Conservation (phyloP, 2,888 invertebrate genomes). For the Clostera curtula region DNA sequence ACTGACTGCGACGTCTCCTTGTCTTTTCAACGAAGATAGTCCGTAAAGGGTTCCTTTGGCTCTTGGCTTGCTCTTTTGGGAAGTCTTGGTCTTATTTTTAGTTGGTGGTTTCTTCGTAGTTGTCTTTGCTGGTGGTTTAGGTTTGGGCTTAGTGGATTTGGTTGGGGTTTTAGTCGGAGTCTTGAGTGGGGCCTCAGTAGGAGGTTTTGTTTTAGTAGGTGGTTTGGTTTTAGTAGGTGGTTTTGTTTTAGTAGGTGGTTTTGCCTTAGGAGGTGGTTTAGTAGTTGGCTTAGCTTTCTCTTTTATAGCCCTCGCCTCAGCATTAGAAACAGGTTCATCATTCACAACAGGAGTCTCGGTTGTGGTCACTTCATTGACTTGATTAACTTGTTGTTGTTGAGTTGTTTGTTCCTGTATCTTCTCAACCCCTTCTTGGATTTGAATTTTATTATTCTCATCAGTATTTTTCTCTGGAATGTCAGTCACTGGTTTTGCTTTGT, state of each 20-base stretch:
- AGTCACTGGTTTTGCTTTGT: slow-evolving; percentile 29
- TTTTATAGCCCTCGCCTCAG: slow-evolving; percentile 38
- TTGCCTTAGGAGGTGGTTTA: slow-evolving; percentile 41
- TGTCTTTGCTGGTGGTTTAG: slow-evolving; percentile 34
- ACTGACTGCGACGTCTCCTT: slow-evolving; percentile 87
- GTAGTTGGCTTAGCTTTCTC: slow-evolving; percentile 53
- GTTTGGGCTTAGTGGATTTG: slow-evolving; percentile 41
- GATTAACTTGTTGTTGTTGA: no score
- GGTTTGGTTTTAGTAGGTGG: slow-evolving; percentile 33
- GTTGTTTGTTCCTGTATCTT: no score
- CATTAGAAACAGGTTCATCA: slow-evolving; percentile 49
- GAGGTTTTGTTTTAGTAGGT: slow-evolving; percentile 29
- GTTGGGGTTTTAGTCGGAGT: slow-evolving; percentile 39
- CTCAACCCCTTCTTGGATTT: no score
- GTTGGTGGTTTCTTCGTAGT: slow-evolving; percentile 52
- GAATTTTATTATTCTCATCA: slow-evolving; percentile 38
- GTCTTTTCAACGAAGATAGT: slow-evolving; percentile 83
- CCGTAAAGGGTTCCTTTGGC: slow-evolving; percentile 88
- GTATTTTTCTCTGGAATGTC: slow-evolving; percentile 32
- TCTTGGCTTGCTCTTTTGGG: slow-evolving; percentile 72
- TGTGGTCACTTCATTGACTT: slow-evolving; percentile 30
- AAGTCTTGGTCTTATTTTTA: slow-evolving; percentile 57
- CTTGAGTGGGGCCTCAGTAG: slow-evolving; percentile 35
- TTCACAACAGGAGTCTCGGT: slow-evolving; percentile 24
- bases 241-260: slow-evolving; percentile 23